Conservation (phyloP, 1,140 invertebrate genomes). For the Bombus sylvicola region DNA sequence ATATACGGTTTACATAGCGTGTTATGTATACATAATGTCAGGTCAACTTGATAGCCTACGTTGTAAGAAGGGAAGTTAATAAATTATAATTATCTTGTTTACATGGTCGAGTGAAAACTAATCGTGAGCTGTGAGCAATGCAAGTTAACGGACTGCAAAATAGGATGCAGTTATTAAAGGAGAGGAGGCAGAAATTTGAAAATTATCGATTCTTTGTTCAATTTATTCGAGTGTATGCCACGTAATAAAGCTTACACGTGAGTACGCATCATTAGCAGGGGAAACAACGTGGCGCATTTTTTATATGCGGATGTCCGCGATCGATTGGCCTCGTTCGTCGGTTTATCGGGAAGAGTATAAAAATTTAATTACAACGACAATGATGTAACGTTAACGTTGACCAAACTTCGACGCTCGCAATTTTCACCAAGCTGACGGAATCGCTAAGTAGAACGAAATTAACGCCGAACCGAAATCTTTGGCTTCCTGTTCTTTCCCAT, state of each 20-base stretch:
- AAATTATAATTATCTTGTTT: slow-evolving; percentile 42
- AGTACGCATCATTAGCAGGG: slow-evolving; percentile 61
- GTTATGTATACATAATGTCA: neutral
- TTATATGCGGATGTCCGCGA: slow-evolving; percentile 57
- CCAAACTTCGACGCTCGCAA: neutral
- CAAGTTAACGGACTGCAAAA: slow-evolving; percentile 35
- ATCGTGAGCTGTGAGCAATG: slow-evolving; percentile 29
- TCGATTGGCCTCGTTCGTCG: slow-evolving; percentile 67
- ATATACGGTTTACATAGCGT: neutral
- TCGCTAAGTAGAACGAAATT: slow-evolving; percentile 25
- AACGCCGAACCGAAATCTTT: neutral
- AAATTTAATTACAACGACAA: slow-evolving; percentile 61
- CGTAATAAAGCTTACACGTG: slow-evolving; percentile 57
- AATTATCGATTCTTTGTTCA: slow-evolving; percentile 61
- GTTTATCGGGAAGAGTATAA: slow-evolving; percentile 46
- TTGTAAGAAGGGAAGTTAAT: slow-evolving; percentile 12
- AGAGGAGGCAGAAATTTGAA: slow-evolving; percentile 58
- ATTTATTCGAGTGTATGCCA: slow-evolving; percentile 57
- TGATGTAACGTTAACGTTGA: slow-evolving; percentile 27
- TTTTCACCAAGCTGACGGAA: neutral
- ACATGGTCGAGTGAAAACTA: slow-evolving; percentile 27
- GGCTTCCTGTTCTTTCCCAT: neutral
- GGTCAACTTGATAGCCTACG: neutral
- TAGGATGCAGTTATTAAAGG: slow-evolving; percentile 35
- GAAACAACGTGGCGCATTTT: slow-evolving; percentile 57